Base-by-base conservation (phyloP, 2,797 vertebrate species). In the Fistularia commersonii region DNA sequence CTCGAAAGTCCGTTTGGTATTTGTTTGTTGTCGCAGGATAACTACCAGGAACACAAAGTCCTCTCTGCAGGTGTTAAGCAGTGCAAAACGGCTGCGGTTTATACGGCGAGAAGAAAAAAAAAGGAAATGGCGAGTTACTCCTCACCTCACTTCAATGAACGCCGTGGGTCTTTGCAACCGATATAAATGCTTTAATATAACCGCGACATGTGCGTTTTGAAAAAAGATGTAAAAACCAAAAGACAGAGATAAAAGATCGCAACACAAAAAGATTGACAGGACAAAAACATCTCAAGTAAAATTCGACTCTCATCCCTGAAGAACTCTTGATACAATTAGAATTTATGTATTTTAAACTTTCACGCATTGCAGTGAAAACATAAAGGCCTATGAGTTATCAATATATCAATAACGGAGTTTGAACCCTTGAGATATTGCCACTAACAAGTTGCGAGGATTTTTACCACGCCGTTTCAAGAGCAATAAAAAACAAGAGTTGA, bases 71-170 rank as follows among this genome's bases (percentile, higher is more conserved):
- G 14, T 11, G 7, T 10, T 7, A 36, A 63, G 69, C 57, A 43
- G 36, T 60, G 54, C 50, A 44, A 69, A 61, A 69, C 49, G 14
- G 8, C 34, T 61, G 31, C n/a, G 14, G 39, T 64, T 66, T 0
- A 61, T 40, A 51, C 48, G 48, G 48, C 5, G 64, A 61, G 74
- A 42, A 35, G 52, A 66, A 69, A 3, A 7, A 74, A 76, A 67
- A 60, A 70, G 53, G 9, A 59, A 38, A 42, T 41, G 9, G 11
- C n/a, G 33, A 47, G 52, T 31, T 23, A 23, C 4, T 23, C 23
- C 23, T 23, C 23, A 4, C 23, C 4, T 23, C 23, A 23, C 4
- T 2, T 23, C 23, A 23, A 23, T 4, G 23, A 23, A 4, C 23
- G 23, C 23, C 23, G 23, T 23, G 23, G 2, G 4, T 23, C 23